A percentile compares a stretch with the other conserved stretches of the same genome.
Conservation (phyloP, 2,797 vertebrate genomes). For the Luscinia luscinia region DNA sequence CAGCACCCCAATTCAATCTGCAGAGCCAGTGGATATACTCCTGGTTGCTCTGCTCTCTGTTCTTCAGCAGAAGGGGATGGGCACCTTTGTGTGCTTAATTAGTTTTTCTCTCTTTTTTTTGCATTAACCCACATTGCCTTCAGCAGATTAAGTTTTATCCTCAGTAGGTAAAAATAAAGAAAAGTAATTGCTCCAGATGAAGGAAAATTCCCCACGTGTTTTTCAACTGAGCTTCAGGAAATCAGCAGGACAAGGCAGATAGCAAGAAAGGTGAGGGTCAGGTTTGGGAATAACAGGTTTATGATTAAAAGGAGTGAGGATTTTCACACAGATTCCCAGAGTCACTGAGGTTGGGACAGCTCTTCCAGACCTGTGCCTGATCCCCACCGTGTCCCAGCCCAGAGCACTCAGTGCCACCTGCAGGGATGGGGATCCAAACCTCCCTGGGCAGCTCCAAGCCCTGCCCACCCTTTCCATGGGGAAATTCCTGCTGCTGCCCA, state of each 20-base stretch:
- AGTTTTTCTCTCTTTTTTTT: neutral
- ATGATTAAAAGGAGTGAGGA: neutral
- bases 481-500: neutral
- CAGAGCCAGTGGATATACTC: neutral
- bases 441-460: neutral
- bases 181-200: neutral
- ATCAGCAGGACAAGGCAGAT: neutral
- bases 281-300: neutral
- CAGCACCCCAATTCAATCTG: neutral
- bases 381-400: neutral
- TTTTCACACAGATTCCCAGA: neutral
- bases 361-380: accelerated
- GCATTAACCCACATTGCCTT: neutral
- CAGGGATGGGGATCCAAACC: neutral
- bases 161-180: neutral
- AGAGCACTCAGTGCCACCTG: neutral
- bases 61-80: neutral
- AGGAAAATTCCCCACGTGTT: neutral
- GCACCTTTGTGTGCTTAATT: neutral
- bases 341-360: neutral
- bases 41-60: neutral
- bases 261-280: neutral
- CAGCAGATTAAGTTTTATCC: neutral
- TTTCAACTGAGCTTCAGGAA: neutral
- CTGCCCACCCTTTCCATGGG: accelerated